phyloP scores from a whole-genome alignment of 2,797 vertebrate species.

The Galagoides demidoff region DNA sequence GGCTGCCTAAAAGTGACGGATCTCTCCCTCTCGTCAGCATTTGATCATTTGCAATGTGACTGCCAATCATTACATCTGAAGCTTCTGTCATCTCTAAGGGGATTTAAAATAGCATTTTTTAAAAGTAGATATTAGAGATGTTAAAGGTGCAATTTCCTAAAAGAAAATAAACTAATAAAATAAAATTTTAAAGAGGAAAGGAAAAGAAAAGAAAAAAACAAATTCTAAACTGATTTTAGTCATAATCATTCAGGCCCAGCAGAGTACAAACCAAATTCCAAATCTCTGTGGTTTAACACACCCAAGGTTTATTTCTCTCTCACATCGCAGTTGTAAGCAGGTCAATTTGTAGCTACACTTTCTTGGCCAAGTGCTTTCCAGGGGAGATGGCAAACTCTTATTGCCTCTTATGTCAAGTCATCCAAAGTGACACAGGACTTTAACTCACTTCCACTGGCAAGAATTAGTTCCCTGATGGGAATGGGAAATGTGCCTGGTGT shows the following conservation, averaged over 20 bases:
- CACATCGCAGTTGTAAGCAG: background rate
- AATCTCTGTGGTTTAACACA: background rate
- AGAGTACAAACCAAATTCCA: background rate
- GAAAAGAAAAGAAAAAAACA: background rate
- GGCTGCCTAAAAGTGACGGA: background rate
- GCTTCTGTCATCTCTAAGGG: background rate
- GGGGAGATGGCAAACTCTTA: background rate
- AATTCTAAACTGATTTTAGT: background rate
- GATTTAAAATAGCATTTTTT: background rate
- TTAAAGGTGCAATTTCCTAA: background rate
- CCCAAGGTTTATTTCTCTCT: background rate
- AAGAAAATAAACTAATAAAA: background rate
- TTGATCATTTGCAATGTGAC: background rate
- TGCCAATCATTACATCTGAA: background rate
- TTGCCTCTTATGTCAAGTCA: background rate
- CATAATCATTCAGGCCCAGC: background rate
- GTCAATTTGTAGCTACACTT: too few relatives aligned
- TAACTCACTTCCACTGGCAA: background rate
- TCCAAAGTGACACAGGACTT: background rate
- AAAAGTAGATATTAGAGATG: background rate
- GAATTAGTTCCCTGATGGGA: background rate
- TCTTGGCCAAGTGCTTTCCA: background rate
- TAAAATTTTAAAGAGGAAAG: background rate
- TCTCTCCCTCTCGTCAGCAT: background rate
- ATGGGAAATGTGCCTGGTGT: background rate